Conservation (phyloP, 2,888 invertebrate species). For the Ormyrus pomaceus region DNA sequence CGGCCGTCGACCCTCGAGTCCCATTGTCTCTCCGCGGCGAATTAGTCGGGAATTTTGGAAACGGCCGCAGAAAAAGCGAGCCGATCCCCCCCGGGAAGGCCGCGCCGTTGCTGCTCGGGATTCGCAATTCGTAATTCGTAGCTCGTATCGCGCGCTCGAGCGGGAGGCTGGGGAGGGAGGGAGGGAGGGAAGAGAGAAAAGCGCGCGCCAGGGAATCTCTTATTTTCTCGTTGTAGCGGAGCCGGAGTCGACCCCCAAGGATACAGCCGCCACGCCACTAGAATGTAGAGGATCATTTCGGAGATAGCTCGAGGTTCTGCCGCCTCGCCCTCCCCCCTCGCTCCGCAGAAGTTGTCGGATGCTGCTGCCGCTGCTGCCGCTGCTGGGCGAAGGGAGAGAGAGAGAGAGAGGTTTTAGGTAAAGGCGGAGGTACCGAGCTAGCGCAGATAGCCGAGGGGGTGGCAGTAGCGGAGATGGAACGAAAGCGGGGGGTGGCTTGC, state of each 20-base stretch:
- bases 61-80: not conserved
- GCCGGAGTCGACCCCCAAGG: constrained; percentile 64
- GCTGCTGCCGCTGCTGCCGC: constrained; percentile 41
- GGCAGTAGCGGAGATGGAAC: constrained; percentile 62
- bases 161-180: too few relatives aligned
- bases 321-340: constrained; percentile 54
- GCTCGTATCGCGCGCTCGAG: constrained; percentile 57
- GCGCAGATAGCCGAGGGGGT: constrained; percentile 65
- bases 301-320: constrained; percentile 74
- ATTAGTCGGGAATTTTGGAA: not conserved
- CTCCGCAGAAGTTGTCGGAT: constrained; percentile 72
- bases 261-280: constrained; percentile 64
- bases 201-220: constrained; percentile 66
- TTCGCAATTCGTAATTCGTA: constrained; percentile 67
- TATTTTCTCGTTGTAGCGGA: constrained; percentile 68
- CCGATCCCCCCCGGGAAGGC: constrained; percentile 16
- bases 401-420: constrained; percentile 53
- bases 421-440: constrained; percentile 56
- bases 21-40: not conserved
- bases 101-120: not conserved
- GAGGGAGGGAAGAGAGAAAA: constrained; percentile 16
- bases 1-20: constrained; percentile 22
- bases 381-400: constrained; percentile 59
- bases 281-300: constrained; percentile 76
- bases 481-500: constrained; percentile 58